A percentile compares a stretch with the other conserved stretches of the same genome.
These are phyloP conservation scores for Drosophila setosimentum DNA, from an alignment of 2,888 invertebrate genomes.

Conservation along the genomic window DNA sequence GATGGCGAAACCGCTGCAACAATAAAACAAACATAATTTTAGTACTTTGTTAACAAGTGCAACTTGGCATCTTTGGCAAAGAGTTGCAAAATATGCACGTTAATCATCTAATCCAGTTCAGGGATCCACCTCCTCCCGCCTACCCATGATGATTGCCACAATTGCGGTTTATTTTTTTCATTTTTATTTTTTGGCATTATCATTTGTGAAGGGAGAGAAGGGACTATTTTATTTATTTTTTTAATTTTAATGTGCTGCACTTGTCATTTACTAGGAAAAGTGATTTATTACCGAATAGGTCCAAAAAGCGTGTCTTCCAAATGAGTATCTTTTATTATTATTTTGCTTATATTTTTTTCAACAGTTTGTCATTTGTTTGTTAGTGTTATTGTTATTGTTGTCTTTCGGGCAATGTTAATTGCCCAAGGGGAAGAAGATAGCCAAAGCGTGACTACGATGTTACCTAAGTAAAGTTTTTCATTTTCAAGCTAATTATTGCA, in stretches of 20 bases:
- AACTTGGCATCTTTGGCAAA: conserved; percentile 28
- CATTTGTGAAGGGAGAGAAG: conserved; percentile 51
- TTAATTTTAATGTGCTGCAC: conserved; percentile 24
- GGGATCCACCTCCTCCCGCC: conserved; percentile 15
- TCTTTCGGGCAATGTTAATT: conserved; percentile 68
- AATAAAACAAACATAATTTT: conserved; percentile 11
- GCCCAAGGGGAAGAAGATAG: conserved; percentile 63
- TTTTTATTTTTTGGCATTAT: conserved; percentile 51
- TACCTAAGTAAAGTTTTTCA: conserved; percentile 67
- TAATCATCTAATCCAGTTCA: conserved; percentile 70
- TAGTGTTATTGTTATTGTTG: conserved; percentile 27
- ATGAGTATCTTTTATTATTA: conserved; percentile 16
- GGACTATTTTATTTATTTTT: conserved; percentile 23
- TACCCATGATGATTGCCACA: conserved; percentile 46
- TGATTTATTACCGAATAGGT: conserved; percentile 55
- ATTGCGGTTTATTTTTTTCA: neutral
- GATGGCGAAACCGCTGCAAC: conserved; percentile 39
- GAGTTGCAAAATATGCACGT: conserved; percentile 44
- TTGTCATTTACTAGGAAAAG: conserved; percentile 42
- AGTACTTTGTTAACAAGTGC: conserved; percentile 46
- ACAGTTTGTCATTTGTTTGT: conserved; percentile 4
- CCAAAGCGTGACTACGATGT: conserved; percentile 76
- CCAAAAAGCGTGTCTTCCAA: conserved; percentile 35
- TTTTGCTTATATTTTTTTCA: neutral
- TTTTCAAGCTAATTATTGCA: conserved; percentile 69